Evolutionary conservation across 2,113 vertebrate species (phyloP), one percentile per base, ranked within the genome.

Genomic region (Oryzias javanicus): DNA sequence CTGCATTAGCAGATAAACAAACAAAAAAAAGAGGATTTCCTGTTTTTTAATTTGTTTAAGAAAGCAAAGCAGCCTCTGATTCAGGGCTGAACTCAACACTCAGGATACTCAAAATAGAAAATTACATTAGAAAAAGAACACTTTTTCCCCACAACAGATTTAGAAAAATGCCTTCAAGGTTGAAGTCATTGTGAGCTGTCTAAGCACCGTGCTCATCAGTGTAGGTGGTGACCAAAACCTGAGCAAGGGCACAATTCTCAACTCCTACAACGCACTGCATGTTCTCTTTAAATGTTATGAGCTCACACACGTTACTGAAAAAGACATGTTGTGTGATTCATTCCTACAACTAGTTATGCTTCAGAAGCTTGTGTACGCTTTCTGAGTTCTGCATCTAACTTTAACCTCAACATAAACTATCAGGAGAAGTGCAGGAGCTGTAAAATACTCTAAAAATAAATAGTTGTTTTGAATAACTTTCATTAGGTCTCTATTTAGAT

Each of bases 181-280:
- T 46, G n/a, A 18, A 8, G 46, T 47, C 46, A 47, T 19, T n/a
- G 46, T 47, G 35, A 49, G 35, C 22, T 2, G 5, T 55, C 14
- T n/a, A 17, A 70, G 18, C 45, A 47, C 18, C 18, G 4, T 47
- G n/a, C n/a, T 47, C 46, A 47, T 18, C 40, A 12, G 5, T 22
- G 68, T 80, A 53, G 78, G 72, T 35, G 66, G 55, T 27, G 53
- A 64, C 41, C 42, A 49, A 60, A 55, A 17, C 19, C 15, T 19
- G 22, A 41, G 15, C 4, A 20, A 54, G 59, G 44, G 42, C 19
- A 51, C 12, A 49, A 42, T 24, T 19, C 29, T 64, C 22, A 27
- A 45, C 44, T 45, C 20, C 44, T 45, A 42, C 24, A 66, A 22
- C 27, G 14, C 35, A 15, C 2, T 29, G 25, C 42, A 49, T 49